Evolutionary conservation across 1,140 invertebrate species (phyloP).

Genomic region (Trachymyrmex cornetzi): DNA sequence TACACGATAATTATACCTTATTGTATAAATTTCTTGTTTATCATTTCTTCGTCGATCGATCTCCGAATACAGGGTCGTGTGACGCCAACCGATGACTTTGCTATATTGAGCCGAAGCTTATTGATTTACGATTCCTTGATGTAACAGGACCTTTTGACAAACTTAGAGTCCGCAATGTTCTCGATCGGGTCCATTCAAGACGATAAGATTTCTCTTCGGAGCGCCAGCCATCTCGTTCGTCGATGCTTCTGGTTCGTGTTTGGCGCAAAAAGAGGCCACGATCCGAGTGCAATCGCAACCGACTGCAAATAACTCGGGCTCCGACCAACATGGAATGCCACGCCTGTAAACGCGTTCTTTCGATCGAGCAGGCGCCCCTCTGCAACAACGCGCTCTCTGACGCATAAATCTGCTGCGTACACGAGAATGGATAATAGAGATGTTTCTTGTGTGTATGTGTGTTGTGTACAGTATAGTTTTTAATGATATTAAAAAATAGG

Average conservation of each 20-base stretch:
- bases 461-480: background rate
- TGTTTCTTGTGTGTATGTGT: background rate
- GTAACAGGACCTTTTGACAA: background rate
- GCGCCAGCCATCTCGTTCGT: constrained; percentile 12
- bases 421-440: constrained; percentile 5
- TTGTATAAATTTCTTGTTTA: background rate
- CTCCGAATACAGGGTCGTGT: background rate
- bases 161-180: background rate
- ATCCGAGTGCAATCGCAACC: constrained; percentile 69
- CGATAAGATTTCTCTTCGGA: constrained; percentile 47
- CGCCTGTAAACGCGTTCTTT: constrained; percentile 67
- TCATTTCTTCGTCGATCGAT: background rate
- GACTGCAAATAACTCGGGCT: constrained; percentile 75
- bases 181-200: background rate
- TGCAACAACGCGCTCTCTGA: background rate
- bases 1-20: background rate
- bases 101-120: background rate
- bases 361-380: constrained; percentile 45
- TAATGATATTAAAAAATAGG: background rate
- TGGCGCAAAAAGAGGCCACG: constrained; percentile 71
- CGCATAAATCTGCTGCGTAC: background rate
- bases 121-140: background rate
- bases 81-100: background rate
- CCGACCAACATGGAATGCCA: constrained; percentile 64
- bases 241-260: constrained; percentile 50